Conservation (phyloP, 2,888 invertebrate genomes). For the Pristionchus arcanus region DNA sequence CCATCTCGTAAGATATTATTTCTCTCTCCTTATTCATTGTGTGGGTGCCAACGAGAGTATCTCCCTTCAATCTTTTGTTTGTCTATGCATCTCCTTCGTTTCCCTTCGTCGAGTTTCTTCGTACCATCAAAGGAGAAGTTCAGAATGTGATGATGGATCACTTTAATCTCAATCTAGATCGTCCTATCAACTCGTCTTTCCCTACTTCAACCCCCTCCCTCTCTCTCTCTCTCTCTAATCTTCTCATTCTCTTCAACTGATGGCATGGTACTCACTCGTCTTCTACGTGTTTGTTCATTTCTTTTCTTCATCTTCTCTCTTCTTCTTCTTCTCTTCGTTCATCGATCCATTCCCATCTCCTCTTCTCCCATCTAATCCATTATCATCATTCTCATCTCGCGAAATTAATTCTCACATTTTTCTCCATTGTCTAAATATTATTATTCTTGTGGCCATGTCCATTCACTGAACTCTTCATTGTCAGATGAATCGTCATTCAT, state of each 20-base stretch:
- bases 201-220: not conserved
- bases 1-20: too few species aligned
- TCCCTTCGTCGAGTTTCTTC: not conserved
- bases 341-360: not conserved
- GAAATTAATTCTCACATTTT: not conserved
- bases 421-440: not conserved
- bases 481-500: conserved; percentile 46
- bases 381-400: not conserved
- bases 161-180: conserved; percentile 7
- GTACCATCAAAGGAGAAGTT: not conserved
- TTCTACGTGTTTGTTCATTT: conserved; percentile 31
- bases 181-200: not conserved
- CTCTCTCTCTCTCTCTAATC: conserved; percentile 36
- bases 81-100: conserved; percentile 16
- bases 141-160: not conserved
- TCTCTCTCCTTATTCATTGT: not conserved
- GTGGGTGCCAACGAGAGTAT: not conserved
- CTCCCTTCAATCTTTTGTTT: conserved; percentile 14
- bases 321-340: not conserved
- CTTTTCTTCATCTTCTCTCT: conserved; percentile 38
- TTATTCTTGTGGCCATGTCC: too few species aligned
- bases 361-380: not conserved
- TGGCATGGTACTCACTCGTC: conserved; percentile 2
- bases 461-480: not conserved
- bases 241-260: not conserved